Evolutionary conservation across 2,113 vertebrate genomes (phyloP), one percentile per base, ranked within the genome.

Genomic region (Anguilla rostrata): DNA sequence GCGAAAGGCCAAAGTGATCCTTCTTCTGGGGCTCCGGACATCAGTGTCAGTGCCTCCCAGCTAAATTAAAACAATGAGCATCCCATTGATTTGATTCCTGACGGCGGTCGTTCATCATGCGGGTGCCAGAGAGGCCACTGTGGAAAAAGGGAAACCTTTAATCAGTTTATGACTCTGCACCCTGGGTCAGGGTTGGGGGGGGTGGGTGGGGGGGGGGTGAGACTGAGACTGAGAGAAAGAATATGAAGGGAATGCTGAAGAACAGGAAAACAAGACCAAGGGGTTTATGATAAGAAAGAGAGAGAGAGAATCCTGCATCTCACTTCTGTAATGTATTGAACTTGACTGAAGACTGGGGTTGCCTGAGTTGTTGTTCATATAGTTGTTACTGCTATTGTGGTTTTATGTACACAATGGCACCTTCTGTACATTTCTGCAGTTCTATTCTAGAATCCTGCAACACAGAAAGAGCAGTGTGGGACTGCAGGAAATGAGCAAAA

Each of bases 51-150:
- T 93, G 92, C 93, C 91, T 94, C 92, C 91, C 91, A 53, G 93
- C 94, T 95, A 95, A 96, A 96, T 96, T 96, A 96, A 95, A 95
- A 95, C 94, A 95, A 95, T 94, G 90, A 92, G 92, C 93, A 34
- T 95, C 93, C 93, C 94, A 95, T 96, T 95, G 95, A 96, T 96
- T 94, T 93, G 88, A 88, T 87, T 22, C 4, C 85, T 95, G 95
- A 95, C 95, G 94, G 92, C 87, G 86, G 91, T 93, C 89, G 94
- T 96, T 94, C 91, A 95, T 96, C 94, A 95, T 91, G 91, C 92
- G 90, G 92, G 90, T 90, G 87, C 85, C 89, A 86, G 90, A 92
- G 90, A 82, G 87, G 83, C 60, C 60, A 66, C 22, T 66, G 18
- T 66, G 18, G 20, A 26, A 20, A 66, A 26, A 6, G 60, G 60